phyloP scores from a whole-genome alignment of 1,140 invertebrate genomes.

The Aphelenchoides avenae region DNA sequence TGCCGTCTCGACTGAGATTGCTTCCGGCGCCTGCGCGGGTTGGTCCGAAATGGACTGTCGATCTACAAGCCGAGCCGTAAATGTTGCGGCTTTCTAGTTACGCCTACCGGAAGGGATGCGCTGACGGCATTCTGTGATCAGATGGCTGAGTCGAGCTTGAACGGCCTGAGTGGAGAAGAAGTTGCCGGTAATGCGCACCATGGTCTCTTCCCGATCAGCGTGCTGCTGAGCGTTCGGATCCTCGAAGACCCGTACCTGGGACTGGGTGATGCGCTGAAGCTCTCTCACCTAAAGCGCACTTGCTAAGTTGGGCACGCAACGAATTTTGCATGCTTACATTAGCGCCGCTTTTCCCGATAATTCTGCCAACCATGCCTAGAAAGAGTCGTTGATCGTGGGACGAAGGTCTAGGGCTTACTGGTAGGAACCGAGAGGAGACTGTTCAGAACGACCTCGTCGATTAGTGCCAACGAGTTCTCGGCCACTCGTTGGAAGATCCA shows the following conservation, averaged over 20 bases:
- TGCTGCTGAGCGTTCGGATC: slow-evolving; percentile 12
- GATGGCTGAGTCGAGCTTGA: slow-evolving; percentile 21
- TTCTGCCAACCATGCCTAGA: slow-evolving; percentile 28
- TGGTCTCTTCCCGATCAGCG: slow-evolving; percentile 9
- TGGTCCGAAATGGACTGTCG: too few relatives aligned
- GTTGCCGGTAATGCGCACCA: slow-evolving; percentile 19
- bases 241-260: slow-evolving; percentile 21
- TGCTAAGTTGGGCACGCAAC: too few relatives aligned
- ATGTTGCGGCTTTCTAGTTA: too few relatives aligned
- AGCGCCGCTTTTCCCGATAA: slow-evolving; percentile 29
- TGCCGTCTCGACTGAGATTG: too few relatives aligned
- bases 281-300: slow-evolving; percentile 19
- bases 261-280: slow-evolving; percentile 13
- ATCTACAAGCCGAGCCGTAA: too few relatives aligned
- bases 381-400: too few relatives aligned
- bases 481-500: slow-evolving; percentile 17
- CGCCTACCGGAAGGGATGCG: too few relatives aligned
- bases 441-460: too few relatives aligned
- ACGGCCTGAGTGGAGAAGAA: slow-evolving; percentile 24
- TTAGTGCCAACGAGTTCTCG: too few relatives aligned
- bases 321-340: slow-evolving; percentile 25
- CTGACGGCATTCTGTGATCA: slow-evolving; percentile 28
- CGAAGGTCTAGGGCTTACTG: too few relatives aligned
- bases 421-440: too few relatives aligned
- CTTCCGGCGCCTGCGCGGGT: too few relatives aligned